phyloP scores from a whole-genome alignment of 2,797 vertebrate species.

The Neoniphon sammara region DNA sequence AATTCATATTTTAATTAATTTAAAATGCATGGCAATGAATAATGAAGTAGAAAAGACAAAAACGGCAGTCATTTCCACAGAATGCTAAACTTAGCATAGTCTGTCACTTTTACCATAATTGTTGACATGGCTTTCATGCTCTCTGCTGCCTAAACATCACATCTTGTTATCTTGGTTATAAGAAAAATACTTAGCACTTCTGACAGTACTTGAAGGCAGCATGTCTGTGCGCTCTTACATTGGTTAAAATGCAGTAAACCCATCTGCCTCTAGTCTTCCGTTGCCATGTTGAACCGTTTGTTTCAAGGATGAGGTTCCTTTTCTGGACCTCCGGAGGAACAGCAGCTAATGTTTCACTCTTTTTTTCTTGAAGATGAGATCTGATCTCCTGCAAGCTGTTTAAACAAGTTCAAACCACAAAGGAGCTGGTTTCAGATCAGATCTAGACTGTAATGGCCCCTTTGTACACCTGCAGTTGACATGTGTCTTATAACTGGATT shows the following conservation, averaged over 20 bases:
- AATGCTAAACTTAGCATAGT: no score
- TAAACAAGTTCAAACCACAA: no score
- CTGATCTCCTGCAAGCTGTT: no score
- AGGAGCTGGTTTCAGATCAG: no score
- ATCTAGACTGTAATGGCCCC: no score
- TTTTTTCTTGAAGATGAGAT: no score
- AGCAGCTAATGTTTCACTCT: background rate
- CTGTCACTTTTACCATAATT: no score
- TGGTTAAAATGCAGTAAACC: conserved; percentile 33
- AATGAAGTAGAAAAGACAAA: conserved; percentile 10
- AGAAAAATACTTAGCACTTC: background rate
- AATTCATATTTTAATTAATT: background rate
- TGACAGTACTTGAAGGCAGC: conserved; percentile 11
- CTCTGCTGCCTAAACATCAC: no score
- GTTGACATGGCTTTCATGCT: no score
- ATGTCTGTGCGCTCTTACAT: conserved; percentile 12
- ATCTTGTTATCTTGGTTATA: no score
- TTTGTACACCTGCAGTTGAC: no score
- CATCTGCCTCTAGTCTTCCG: conserved; percentile 59
- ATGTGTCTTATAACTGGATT: no score
- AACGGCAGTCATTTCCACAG: background rate
- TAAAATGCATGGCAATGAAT: conserved; percentile 15
- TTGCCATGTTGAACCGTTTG: conserved; percentile 51
- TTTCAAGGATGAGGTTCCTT: conserved; percentile 15
- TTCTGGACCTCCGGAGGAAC: background rate